Percentiles rank a stretch among this genome's conserved stretches.
phyloP scores from a whole-genome alignment of 2,113 vertebrate species.

The Stegastes partitus region DNA sequence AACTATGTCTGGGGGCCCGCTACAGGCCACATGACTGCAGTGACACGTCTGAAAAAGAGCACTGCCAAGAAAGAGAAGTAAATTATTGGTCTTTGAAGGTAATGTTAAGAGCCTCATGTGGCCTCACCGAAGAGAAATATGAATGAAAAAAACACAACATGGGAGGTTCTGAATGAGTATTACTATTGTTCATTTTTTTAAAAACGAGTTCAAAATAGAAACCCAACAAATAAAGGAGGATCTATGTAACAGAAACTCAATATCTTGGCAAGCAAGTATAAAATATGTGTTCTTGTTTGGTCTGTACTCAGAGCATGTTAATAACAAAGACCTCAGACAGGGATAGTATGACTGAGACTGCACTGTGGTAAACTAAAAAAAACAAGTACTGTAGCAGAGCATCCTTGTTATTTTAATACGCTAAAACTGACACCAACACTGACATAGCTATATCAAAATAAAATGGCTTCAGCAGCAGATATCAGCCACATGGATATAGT shows the following conservation, averaged over 20 bases:
- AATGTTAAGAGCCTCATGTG: background rate
- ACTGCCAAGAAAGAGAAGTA: background rate
- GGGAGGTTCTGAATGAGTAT: conserved; percentile 4
- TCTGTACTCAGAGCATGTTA: background rate
- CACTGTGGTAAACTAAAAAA: background rate
- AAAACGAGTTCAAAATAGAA: background rate
- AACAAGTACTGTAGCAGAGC: background rate
- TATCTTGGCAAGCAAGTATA: too few species aligned
- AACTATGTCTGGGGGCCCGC: background rate
- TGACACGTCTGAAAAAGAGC: background rate
- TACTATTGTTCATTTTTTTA: background rate
- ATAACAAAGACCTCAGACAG: too few species aligned
- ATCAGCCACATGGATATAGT: background rate
- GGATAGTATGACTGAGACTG: background rate
- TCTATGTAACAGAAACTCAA: too few species aligned
- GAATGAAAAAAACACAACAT: background rate
- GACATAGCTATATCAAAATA: background rate
- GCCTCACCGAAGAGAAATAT: background rate
- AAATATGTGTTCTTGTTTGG: background rate
- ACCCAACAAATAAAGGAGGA: too few species aligned
- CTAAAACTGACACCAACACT: background rate
- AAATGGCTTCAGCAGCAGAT: background rate
- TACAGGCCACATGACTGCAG: conserved; percentile 9
- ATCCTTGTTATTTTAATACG: background rate
- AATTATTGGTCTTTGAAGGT: background rate